Conservation (phyloP, 2,113 vertebrate genomes). For the Aplodontia rufa region DNA sequence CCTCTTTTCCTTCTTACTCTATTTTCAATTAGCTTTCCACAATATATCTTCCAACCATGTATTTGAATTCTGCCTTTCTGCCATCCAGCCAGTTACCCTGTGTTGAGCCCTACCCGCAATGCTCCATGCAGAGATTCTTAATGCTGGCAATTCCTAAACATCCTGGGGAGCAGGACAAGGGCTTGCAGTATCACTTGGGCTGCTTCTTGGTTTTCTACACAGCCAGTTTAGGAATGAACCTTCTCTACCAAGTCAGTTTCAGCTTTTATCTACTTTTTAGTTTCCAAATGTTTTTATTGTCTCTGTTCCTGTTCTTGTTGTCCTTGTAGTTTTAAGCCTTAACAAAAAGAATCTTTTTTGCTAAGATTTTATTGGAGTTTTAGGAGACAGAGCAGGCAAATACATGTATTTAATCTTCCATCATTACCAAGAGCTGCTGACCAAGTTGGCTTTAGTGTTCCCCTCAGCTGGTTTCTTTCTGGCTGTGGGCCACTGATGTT, state of each 20-base stretch:
- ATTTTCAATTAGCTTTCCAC: neutral
- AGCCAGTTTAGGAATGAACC: neutral
- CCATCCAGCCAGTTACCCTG: neutral
- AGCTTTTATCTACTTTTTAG: neutral
- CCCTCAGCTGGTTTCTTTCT: neutral
- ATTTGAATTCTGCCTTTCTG: neutral
- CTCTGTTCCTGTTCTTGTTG: neutral
- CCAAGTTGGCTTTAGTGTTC: neutral
- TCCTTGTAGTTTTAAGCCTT: neutral
- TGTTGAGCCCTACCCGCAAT: neutral
- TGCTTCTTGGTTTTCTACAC: neutral
- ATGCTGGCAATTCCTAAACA: neutral
- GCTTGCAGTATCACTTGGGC: neutral
- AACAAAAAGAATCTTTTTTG: constrained; percentile 16
- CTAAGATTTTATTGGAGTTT: neutral
- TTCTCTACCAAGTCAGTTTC: neutral
- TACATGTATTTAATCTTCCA: neutral
- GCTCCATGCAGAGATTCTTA: neutral
- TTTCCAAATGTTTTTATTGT: neutral
- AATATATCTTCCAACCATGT: neutral
- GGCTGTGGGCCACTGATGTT: neutral
- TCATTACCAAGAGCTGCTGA: neutral
- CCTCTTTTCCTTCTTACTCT: neutral
- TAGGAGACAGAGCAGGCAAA: neutral
- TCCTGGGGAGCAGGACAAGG: rapidly evolving